Evolutionary conservation across 2,888 invertebrate species (phyloP).

Genomic region (Quadroppia sp.): DNA sequence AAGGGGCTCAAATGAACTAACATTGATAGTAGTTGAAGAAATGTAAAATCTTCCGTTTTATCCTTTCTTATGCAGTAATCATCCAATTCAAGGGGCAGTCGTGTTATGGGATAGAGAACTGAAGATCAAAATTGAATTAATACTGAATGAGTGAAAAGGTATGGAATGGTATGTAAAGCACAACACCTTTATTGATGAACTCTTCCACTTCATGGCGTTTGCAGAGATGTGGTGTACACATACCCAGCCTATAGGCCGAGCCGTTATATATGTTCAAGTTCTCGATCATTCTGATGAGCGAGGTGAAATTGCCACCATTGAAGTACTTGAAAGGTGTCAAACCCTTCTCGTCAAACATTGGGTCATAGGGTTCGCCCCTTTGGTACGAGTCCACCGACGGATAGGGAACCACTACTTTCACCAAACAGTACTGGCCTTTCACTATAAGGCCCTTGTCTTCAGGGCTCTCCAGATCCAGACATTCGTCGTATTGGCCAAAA

Average conservation of each 20-base stretch:
- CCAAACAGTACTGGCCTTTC: slow-evolving; percentile 40
- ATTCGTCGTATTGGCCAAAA: slow-evolving; percentile 42
- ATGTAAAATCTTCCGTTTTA: not conserved
- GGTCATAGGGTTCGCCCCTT: not conserved
- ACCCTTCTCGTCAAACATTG: not conserved
- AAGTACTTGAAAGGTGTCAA: not conserved
- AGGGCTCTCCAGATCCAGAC: slow-evolving; percentile 37
- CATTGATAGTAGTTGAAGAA: not conserved
- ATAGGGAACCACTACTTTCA: slow-evolving; percentile 34
- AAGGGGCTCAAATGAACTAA: not conserved
- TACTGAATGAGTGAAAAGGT: no score
- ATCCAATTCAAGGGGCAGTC: slow-evolving; percentile 28
- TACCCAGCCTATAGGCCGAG: slow-evolving; percentile 28
- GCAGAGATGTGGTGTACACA: slow-evolving; percentile 37
- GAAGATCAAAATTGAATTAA: not conserved
- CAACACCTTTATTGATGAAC: slow-evolving; percentile 34
- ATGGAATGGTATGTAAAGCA: not conserved
- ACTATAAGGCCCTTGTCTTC: slow-evolving; percentile 36
- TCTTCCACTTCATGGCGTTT: slow-evolving; percentile 38
- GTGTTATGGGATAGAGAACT: slow-evolving; percentile 39
- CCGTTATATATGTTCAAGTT: slow-evolving; percentile 25
- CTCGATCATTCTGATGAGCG: slow-evolving; percentile 20
- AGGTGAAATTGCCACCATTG: not conserved
- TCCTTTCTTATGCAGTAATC: slow-evolving; percentile 19
- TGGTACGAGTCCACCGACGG: not conserved